A percentile compares a stretch with the other conserved stretches of the same genome.
Evolutionary conservation across 2,797 vertebrate genomes (phyloP).

Genomic region (Ctenopoma kingsleyae): DNA sequence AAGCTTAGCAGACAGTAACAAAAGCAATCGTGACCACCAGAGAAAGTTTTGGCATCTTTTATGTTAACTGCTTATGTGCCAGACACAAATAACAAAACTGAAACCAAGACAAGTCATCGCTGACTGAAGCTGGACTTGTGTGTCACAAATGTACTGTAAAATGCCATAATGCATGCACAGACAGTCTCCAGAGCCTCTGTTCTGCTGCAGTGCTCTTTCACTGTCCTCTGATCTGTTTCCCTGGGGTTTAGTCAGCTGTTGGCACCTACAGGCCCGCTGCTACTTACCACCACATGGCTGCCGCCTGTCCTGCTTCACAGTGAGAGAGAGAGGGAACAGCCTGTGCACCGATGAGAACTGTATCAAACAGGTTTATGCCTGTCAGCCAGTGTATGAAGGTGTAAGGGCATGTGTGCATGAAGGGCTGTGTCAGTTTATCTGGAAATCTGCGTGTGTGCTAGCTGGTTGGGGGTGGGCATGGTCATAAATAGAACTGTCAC

Average conservation of each 20-base stretch:
- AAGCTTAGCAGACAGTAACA: slow-evolving; percentile 5
- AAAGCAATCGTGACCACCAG: background rate
- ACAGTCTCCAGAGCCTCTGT: slow-evolving; percentile 18
- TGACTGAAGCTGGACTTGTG: background rate
- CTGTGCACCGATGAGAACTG: slow-evolving; percentile 41
- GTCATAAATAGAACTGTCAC: slow-evolving; percentile 80
- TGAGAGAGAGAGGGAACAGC: slow-evolving; percentile 44
- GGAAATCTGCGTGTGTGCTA: slow-evolving; percentile 4
- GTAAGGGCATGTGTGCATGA: slow-evolving; percentile 14
- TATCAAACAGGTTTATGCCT: slow-evolving; percentile 13
- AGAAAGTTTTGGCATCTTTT: slow-evolving; percentile 3
- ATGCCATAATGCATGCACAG: slow-evolving; percentile 31
- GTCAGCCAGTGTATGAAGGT: slow-evolving; percentile 1
- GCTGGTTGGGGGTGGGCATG: slow-evolving; percentile 39
- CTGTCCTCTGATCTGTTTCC: slow-evolving; percentile 61
- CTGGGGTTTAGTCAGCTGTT: slow-evolving; percentile 76
- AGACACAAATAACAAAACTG: slow-evolving; percentile 13
- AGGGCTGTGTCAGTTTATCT: slow-evolving; percentile 28
- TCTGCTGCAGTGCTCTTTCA: slow-evolving; percentile 51
- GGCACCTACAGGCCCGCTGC: slow-evolving; percentile 61
- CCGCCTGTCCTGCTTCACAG: slow-evolving; percentile 41
- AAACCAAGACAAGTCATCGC: slow-evolving; percentile 10
- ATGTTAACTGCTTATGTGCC: slow-evolving; percentile 4
- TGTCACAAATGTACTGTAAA: slow-evolving; percentile 10
- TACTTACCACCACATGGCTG: slow-evolving; percentile 63